Conservation (phyloP, 2,797 vertebrate species). For the Phoeniculus purpureus region DNA sequence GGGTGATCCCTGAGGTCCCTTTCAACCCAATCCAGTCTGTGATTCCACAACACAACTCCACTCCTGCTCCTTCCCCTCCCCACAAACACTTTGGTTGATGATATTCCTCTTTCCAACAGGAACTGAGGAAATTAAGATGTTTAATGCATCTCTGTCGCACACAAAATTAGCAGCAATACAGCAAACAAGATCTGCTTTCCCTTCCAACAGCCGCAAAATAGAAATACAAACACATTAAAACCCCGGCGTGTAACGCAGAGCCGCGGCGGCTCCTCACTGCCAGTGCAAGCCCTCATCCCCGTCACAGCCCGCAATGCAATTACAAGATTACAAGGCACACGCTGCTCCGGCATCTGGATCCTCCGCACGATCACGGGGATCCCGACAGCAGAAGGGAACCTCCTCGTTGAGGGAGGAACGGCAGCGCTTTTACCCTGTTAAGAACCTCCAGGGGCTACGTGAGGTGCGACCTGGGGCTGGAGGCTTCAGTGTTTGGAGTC, state of each 20-base stretch:
- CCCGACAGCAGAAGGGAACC: constrained; percentile 9
- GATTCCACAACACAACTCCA: background rate
- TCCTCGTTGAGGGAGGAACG: background rate
- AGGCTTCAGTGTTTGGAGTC: rapidly evolving
- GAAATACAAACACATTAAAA: background rate
- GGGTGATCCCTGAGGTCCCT: too few species aligned
- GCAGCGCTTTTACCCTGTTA: background rate
- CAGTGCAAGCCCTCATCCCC: constrained; percentile 20
- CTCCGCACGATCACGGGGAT: background rate
- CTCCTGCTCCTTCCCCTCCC: background rate
- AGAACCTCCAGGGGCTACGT: rapidly evolving
- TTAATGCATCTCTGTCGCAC: background rate
- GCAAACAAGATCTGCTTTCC: background rate
- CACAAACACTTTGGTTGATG: rapidly evolving
- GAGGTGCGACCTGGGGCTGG: background rate
- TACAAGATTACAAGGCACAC: constrained; percentile 56
- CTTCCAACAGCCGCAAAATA: background rate
- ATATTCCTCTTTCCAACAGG: background rate
- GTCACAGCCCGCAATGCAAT: constrained; percentile 42
- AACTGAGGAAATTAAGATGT: background rate
- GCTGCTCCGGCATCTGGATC: constrained; percentile 50
- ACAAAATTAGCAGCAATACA: background rate
- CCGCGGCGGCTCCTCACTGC: background rate
- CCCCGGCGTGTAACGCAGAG: background rate
- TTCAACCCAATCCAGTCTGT: too few species aligned